Conservation (phyloP, 1,140 invertebrate species). For the Ericerus pela region DNA sequence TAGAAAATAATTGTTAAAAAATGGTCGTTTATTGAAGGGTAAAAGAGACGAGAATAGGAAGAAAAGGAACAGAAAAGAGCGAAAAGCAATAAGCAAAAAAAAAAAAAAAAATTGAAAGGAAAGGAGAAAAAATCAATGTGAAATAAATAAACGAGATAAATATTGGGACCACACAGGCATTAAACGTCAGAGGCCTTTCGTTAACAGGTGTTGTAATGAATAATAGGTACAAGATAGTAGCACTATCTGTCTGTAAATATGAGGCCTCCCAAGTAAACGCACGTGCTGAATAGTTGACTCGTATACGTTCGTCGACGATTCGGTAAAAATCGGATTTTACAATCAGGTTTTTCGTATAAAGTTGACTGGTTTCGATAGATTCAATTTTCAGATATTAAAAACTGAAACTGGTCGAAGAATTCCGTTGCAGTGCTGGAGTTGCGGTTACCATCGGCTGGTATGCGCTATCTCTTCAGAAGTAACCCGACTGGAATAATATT, state of each 20-base stretch:
- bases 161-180: constrained; percentile 8
- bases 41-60: no score
- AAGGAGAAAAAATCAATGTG: no score
- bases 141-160: no score
- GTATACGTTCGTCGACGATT: not conserved
- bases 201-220: constrained; percentile 12
- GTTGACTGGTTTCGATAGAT: constrained; percentile 11
- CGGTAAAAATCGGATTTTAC: not conserved
- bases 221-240: constrained; percentile 11
- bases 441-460: constrained; percentile 1
- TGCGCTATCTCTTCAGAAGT: constrained; percentile 9
- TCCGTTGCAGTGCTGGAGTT: constrained; percentile 6
- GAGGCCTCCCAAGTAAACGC: constrained; percentile 10
- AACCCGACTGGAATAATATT: constrained; percentile 7
- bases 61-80: no score
- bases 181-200: constrained; percentile 1
- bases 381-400: constrained; percentile 10
- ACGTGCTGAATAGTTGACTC: constrained; percentile 5
- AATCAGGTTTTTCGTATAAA: constrained; percentile 3
- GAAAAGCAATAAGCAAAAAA: no score
- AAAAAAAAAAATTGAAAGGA: no score
- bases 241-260: constrained; percentile 12
- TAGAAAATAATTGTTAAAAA: no score
- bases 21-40: no score
- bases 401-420: constrained; percentile 4